phyloP scores from a whole-genome alignment of 1,140 invertebrate species.

The Atopsyche davidsoni region DNA sequence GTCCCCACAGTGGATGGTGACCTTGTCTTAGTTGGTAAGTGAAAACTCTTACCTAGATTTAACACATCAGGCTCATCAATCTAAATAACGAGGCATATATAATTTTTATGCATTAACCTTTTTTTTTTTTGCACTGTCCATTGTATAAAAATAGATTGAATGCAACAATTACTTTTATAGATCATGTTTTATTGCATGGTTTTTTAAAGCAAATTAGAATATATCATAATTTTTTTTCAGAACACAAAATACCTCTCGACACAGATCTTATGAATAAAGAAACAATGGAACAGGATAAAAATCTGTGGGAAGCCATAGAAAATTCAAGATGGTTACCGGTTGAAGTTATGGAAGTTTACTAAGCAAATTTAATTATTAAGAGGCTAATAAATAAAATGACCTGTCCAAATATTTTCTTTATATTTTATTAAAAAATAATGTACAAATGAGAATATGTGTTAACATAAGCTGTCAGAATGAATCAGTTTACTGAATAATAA shows the following conservation, averaged over 20 bases:
- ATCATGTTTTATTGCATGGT: too few relatives aligned
- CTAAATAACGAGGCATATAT: too few relatives aligned
- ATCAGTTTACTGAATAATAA: too few relatives aligned
- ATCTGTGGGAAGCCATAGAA: slow-evolving; percentile 74
- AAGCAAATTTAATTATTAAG: slow-evolving; percentile 6
- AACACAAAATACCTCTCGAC: slow-evolving; percentile 67
- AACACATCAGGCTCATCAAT: too few relatives aligned
- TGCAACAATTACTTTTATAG: too few relatives aligned
- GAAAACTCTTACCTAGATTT: not conserved
- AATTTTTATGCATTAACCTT: too few relatives aligned
- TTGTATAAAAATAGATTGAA: too few relatives aligned
- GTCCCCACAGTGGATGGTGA: slow-evolving; percentile 48
- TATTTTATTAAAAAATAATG: slow-evolving; percentile 7
- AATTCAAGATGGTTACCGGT: slow-evolving; percentile 70
- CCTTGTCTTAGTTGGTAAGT: slow-evolving; percentile 56
- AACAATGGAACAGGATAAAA: slow-evolving; percentile 63
- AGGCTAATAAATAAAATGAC: slow-evolving; percentile 1
- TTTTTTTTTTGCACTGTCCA: too few relatives aligned
- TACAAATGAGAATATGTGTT: too few relatives aligned
- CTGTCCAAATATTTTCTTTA: slow-evolving; percentile 1
- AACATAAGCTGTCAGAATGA: too few relatives aligned
- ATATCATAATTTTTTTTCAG: slow-evolving; percentile 40
- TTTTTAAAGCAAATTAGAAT: too few relatives aligned
- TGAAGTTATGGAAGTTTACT: slow-evolving; percentile 51
- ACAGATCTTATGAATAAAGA: slow-evolving; percentile 70